Conservation (phyloP, 1,140 invertebrate genomes). For the Delia radicum region DNA sequence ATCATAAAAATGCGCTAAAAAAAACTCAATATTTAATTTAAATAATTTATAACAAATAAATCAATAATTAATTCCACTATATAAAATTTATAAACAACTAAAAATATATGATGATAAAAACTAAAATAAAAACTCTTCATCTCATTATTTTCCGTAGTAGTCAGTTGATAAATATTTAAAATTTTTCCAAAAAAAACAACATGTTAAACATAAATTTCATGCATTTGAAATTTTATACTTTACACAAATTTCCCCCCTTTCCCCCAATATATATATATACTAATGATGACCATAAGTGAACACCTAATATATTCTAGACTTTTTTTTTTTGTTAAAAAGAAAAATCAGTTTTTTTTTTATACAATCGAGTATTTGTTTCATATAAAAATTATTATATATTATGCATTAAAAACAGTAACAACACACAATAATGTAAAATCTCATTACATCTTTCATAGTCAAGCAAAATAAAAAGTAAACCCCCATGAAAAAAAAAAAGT, state of each 20-base stretch:
- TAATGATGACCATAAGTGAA: too few relatives aligned
- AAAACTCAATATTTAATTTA: not conserved
- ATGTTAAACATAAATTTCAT: not conserved
- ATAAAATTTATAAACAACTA: not conserved
- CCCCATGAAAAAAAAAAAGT: not conserved
- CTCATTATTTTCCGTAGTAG: not conserved
- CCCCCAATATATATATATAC: too few relatives aligned
- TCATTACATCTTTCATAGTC: conserved; percentile 7
- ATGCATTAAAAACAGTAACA: not conserved
- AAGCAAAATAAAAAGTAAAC: not conserved
- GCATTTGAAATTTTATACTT: too few relatives aligned
- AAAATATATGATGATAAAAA: not conserved
- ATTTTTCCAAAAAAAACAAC: not conserved
- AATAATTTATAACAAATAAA: not conserved
- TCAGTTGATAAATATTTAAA: not conserved
- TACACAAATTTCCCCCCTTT: too few relatives aligned
- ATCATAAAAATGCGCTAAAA: not conserved
- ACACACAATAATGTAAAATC: conserved; percentile 14
- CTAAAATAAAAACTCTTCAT: not conserved
- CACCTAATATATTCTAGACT: too few relatives aligned
- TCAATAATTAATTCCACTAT: not conserved
- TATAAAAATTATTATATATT: not conserved
- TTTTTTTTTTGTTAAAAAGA: too few relatives aligned
- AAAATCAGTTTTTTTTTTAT: not conserved
- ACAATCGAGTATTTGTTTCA: not conserved